Percentiles rank a stretch among this genome's conserved stretches.
These are phyloP conservation scores for Sarcophaga subvicina DNA, from an alignment of 2,888 invertebrate genomes.

Conservation along the genomic window DNA sequence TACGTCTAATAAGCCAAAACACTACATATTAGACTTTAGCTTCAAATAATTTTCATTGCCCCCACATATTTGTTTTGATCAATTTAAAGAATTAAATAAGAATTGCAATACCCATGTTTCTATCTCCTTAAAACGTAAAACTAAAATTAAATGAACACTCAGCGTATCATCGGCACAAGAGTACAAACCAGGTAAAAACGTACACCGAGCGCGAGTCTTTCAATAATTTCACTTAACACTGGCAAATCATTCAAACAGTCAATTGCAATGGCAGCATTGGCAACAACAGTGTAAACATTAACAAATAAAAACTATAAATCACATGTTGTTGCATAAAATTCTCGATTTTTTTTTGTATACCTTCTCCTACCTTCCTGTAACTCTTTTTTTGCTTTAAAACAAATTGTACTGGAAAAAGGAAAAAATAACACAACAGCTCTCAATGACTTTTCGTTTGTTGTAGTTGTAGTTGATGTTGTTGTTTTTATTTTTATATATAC, in stretches of 20 bases:
- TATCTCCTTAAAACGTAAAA: conserved; percentile 49
- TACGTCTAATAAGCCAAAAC: no score
- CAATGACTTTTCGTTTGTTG: conserved; percentile 19
- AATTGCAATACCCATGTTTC: conserved; percentile 36
- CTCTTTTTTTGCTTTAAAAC: conserved; percentile 52
- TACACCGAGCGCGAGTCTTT: conserved; percentile 26
- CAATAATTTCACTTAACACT: conserved; percentile 67
- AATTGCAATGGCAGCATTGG: conserved; percentile 53
- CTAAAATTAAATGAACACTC: conserved; percentile 66
- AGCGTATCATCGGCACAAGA: conserved; percentile 42
- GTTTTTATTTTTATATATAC: not conserved
- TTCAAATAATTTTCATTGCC: no score
- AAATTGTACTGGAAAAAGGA: conserved; percentile 16
- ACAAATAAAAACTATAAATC: conserved; percentile 43
- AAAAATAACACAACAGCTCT: conserved; percentile 21
- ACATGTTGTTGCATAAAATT: conserved; percentile 41
- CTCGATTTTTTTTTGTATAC: not conserved
- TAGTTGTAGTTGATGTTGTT: conserved; percentile 7
- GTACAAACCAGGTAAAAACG: not conserved
- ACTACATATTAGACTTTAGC: no score
- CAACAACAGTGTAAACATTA: conserved; percentile 29
- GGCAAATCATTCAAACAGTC: conserved; percentile 61
- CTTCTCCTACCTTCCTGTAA: not conserved
- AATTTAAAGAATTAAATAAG: conserved; percentile 51
- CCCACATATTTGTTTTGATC: not conserved